Evolutionary conservation across 2,888 invertebrate genomes (phyloP).

Genomic region (Caenorhabditis sp.): DNA sequence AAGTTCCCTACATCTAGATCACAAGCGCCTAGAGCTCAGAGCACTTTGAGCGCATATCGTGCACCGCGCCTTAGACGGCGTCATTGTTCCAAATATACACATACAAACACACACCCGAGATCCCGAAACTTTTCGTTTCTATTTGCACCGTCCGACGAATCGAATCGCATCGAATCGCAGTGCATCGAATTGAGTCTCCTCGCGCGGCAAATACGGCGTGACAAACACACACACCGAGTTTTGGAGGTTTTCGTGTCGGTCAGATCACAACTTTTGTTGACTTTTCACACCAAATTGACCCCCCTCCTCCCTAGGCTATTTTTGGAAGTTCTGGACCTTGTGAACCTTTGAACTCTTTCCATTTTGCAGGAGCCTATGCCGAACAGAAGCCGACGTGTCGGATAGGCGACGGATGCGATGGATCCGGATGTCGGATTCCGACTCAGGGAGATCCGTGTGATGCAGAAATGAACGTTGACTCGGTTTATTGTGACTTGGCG

Average conservation of each 20-base stretch:
- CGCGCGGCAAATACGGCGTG: not conserved
- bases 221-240: not conserved
- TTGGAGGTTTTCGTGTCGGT: conserved; percentile 30
- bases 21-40: too few relatives aligned
- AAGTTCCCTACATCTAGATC: too few relatives aligned
- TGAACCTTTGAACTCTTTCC: not conserved
- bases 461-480: conserved; percentile 72
- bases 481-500: conserved; percentile 74
- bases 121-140: conserved; percentile 42
- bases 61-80: too few relatives aligned
- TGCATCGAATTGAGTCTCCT: too few relatives aligned
- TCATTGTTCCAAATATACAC: not conserved
- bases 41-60: too few relatives aligned
- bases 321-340: not conserved
- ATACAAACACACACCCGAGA: not conserved
- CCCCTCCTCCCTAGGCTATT: not conserved
- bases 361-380: conserved; percentile 64
- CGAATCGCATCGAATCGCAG: too few relatives aligned
- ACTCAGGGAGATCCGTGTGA: conserved; percentile 71
- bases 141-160: not conserved
- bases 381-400: conserved; percentile 68
- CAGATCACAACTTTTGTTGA: conserved; percentile 24
- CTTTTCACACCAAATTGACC: conserved; percentile 8
- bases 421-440: conserved; percentile 67
- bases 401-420: conserved; percentile 75